A percentile compares a stretch with the other conserved stretches of the same genome.
phyloP scores from a whole-genome alignment of 2,797 vertebrate genomes.

The Protosalanx chinensis region DNA sequence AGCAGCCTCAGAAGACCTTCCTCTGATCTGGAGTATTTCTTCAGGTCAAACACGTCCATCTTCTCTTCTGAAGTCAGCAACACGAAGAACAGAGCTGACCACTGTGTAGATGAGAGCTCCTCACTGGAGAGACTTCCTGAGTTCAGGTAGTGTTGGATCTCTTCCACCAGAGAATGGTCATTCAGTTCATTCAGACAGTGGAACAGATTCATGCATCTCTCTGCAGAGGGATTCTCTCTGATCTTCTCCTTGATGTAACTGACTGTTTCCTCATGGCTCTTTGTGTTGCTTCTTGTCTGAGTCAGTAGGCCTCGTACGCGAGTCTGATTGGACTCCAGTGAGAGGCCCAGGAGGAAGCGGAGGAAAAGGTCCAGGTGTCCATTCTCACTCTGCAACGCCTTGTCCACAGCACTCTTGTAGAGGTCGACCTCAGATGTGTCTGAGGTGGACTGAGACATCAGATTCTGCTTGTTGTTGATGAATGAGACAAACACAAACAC shows the following conservation, averaged over 20 bases:
- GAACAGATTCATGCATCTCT: conserved; percentile 8
- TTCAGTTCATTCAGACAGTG: conserved; percentile 8
- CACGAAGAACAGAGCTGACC: too few relatives aligned
- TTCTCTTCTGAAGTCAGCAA: too few relatives aligned
- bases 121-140: conserved; percentile 1
- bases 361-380: background rate
- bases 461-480: too few relatives aligned
- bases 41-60: too few relatives aligned
- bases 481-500: background rate
- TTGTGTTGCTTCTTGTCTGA: background rate
- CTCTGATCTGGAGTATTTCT: too few relatives aligned
- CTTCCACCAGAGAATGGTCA: conserved; percentile 3
- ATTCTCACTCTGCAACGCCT: background rate
- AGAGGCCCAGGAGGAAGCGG: conserved; percentile 11
- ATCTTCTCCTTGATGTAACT: conserved; percentile 6
- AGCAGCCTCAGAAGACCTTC: too few relatives aligned
- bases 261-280: conserved; percentile 7
- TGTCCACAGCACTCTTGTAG: background rate
- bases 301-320: conserved; percentile 2
- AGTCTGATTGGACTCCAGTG: conserved; percentile 10
- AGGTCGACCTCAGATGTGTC: too few relatives aligned
- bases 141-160: background rate
- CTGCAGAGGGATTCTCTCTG: conserved; percentile 2
- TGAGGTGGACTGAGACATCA: too few relatives aligned
- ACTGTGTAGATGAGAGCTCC: too few relatives aligned